Evolutionary conservation across 2,888 invertebrate species (phyloP), one percentile per base, ranked within the genome.

Genomic region (Lomographa bimaculata): DNA sequence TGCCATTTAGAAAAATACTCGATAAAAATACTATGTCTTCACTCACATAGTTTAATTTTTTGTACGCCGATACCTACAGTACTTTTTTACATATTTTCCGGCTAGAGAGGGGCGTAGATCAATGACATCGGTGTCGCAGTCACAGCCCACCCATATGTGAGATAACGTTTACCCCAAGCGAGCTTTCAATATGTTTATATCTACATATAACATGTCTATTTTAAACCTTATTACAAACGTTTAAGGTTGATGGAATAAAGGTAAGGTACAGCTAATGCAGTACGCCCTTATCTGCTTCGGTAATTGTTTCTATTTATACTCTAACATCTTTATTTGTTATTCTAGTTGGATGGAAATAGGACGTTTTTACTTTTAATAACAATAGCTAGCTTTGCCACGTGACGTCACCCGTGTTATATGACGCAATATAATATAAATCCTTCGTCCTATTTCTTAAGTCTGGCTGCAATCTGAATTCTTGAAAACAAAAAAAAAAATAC

Each of bases 61-160:
- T 14, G 4, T 4, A 14, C 14, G 4, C 14, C 14, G n/a, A 14
- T 14, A 14, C 14, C 2, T 4, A 14, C 14, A 14, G 4, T 14
- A 2, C 14, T 23, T 47, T 57, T 38, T 36, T 17, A 50, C 35
- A 38, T 25, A 21, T 23, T 11, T 39, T 25, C 8, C 9, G 7
- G 6, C 25, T 23, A 39, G 26, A 21, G 42, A 42, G 58, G 60
- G 64, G 65, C 64, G 63, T 52, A 60, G 71, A 61, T 59, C 76
- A 57, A 73, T 78, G 78, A 79, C 79, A 72, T 56, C 60, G 54
- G 39, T 60, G 61, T 46, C 54, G 51, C 34, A 35, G 61, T 46
- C 54, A 52, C 34, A 35, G 57, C 47, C 64, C 64, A 63, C 66
- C 70, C 69, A 70, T 60, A 52, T 54, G 57, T 9, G 48, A 68